These are phyloP conservation scores for Neofelis nebulosa DNA, from an alignment of 2,113 vertebrate species.

Conservation along the genomic window DNA sequence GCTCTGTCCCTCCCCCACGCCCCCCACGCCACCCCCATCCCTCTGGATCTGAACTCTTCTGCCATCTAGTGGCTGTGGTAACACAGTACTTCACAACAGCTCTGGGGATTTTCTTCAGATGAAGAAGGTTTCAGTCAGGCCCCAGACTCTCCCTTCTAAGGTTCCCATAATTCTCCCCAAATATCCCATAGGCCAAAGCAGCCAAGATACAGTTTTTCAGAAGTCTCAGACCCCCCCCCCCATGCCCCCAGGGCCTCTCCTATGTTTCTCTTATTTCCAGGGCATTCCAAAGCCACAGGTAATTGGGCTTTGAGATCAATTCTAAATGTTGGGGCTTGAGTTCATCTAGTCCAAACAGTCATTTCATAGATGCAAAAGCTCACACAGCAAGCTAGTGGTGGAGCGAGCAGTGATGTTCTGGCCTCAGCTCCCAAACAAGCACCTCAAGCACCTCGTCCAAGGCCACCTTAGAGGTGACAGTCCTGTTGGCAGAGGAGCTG, in stretches of 20 bases:
- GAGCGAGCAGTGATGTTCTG: not conserved
- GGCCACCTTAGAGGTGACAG: not conserved
- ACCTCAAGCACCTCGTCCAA: not conserved
- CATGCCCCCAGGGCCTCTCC: not conserved
- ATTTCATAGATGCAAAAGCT: not conserved
- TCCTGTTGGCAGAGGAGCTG: not conserved
- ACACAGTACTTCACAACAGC: not conserved
- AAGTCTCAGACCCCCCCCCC: not conserved
- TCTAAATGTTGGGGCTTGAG: not conserved
- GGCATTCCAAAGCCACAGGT: not conserved
- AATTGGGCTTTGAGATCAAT: not conserved
- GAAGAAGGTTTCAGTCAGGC: not conserved
- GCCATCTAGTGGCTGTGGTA: slow-evolving; percentile 57
- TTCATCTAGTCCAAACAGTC: not conserved
- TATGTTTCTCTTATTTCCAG: not conserved
- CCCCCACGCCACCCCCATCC: fast-evolving
- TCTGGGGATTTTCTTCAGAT: not conserved
- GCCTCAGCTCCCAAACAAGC: not conserved
- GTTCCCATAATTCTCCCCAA: not conserved
- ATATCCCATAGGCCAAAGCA: not conserved
- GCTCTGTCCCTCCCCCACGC: no score
- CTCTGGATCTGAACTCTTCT: not conserved
- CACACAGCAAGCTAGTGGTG: not conserved
- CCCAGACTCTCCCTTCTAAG: not conserved
- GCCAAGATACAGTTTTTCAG: not conserved